Conservation (phyloP, 2,888 invertebrate genomes). For the Perizoma affinitatum region DNA sequence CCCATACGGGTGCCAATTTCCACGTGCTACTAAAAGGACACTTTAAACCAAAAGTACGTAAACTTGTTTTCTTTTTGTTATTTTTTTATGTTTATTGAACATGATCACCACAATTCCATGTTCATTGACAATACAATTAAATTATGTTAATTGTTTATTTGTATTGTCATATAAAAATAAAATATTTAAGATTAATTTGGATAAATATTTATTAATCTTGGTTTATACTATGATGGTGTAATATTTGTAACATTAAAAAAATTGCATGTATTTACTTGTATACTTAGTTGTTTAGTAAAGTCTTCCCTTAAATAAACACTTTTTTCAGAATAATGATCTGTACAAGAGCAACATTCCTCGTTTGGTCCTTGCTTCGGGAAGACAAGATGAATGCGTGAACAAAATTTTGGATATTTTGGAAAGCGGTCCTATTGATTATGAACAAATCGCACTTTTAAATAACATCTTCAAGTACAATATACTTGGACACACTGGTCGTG, state of each 20-base stretch:
- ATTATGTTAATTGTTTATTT: neutral
- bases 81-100: neutral
- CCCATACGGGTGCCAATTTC: constrained; percentile 47
- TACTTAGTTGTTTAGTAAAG: no score
- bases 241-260: no score
- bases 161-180: no score
- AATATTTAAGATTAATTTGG: no score
- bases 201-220: no score
- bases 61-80: constrained; percentile 1
- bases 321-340: constrained; percentile 46
- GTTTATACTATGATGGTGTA: no score
- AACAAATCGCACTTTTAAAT: constrained; percentile 76
- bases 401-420: constrained; percentile 58
- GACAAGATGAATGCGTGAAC: constrained; percentile 72
- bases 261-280: no score
- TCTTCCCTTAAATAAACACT: neutral
- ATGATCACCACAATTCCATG: neutral
- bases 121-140: neutral
- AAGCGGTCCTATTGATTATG: constrained; percentile 63
- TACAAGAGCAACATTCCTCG: constrained; percentile 64
- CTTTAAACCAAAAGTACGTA: constrained; percentile 52
- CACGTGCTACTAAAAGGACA: constrained; percentile 56
- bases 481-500: constrained; percentile 85
- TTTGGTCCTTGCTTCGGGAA: constrained; percentile 80
- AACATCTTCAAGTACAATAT: constrained; percentile 71